These are phyloP conservation scores for Zenarchopterus dispar DNA, from an alignment of 2,797 vertebrate species.

Conservation along the genomic window DNA sequence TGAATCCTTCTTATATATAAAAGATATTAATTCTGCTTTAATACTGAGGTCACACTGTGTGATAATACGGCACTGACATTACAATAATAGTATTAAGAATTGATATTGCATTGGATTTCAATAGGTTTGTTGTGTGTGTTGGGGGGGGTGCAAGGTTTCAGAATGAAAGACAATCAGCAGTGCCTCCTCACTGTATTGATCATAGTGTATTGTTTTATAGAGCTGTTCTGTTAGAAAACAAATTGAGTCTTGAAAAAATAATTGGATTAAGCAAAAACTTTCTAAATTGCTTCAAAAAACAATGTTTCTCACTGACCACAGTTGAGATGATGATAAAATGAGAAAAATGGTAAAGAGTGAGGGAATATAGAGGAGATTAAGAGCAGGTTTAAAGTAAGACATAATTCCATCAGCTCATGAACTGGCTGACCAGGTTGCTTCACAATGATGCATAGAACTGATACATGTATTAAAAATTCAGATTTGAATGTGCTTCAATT, in stretches of 20 bases:
- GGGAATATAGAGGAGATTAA: too few species aligned
- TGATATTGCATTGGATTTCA: conserved; percentile 5
- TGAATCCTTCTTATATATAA: too few species aligned
- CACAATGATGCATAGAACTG: too few species aligned
- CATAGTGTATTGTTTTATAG: conserved; percentile 55
- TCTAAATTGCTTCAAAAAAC: conserved; percentile 4
- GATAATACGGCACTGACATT: background rate
- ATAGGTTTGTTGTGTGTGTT: background rate
- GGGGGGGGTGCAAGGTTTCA: conserved; percentile 32
- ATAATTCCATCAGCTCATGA: too few species aligned
- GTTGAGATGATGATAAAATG: background rate
- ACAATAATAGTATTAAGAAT: background rate
- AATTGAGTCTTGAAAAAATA: conserved; percentile 22
- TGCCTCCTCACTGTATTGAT: conserved; percentile 49
- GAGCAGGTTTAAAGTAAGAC: too few species aligned
- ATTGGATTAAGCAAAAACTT: conserved; percentile 42
- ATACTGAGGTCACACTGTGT: background rate
- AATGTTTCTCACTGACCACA: conserved; percentile 27
- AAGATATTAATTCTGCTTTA: background rate
- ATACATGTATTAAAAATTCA: too few species aligned
- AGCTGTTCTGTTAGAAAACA: conserved; percentile 49
- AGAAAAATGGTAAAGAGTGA: too few species aligned
- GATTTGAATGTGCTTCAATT: too few species aligned
- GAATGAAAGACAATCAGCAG: conserved; percentile 21
- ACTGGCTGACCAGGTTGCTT: too few species aligned